Evolutionary conservation across 2,888 invertebrate genomes (phyloP).

Genomic region (Eupithecia pulchellata): DNA sequence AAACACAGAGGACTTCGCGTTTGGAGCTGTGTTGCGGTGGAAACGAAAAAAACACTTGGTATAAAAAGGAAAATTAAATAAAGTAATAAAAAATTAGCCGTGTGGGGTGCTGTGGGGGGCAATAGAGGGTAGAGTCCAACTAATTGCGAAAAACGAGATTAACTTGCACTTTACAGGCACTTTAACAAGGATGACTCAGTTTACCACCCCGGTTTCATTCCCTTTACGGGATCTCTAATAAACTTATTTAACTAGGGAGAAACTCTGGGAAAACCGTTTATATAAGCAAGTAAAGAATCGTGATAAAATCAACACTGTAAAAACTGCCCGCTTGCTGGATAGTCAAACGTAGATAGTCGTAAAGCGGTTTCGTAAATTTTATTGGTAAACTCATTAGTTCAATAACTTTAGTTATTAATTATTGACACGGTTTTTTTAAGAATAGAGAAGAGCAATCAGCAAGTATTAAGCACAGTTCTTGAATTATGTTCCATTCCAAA

Average conservation of each 20-base stretch:
- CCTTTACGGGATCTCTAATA: constrained; percentile 76
- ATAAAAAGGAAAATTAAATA: constrained; percentile 57
- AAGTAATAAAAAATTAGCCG: constrained; percentile 63
- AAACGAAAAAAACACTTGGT: constrained; percentile 60
- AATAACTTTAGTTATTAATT: neutral
- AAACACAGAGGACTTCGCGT: constrained; percentile 51
- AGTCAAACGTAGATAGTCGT: constrained; percentile 31
- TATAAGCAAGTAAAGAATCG: constrained; percentile 71
- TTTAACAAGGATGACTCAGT: constrained; percentile 74
- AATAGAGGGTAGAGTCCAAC: constrained; percentile 73
- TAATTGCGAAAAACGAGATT: constrained; percentile 83
- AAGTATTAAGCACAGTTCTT: neutral
- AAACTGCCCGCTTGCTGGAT: constrained; percentile 40
- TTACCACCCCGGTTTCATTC: constrained; percentile 70
- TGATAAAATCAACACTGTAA: constrained; percentile 66
- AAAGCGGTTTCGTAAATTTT: constrained; percentile 34
- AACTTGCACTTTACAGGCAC: constrained; percentile 75
- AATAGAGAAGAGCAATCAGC: neutral
- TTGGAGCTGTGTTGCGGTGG: constrained; percentile 48
- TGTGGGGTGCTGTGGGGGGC: constrained; percentile 63
- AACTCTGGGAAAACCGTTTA: constrained; percentile 68
- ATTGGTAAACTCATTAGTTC: neutral
- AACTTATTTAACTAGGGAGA: constrained; percentile 73
- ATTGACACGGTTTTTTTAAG: neutral
- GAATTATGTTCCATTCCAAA: neutral